phyloP scores from a whole-genome alignment of 2,888 invertebrate species.

The Lepidocyrtoides sp. region DNA sequence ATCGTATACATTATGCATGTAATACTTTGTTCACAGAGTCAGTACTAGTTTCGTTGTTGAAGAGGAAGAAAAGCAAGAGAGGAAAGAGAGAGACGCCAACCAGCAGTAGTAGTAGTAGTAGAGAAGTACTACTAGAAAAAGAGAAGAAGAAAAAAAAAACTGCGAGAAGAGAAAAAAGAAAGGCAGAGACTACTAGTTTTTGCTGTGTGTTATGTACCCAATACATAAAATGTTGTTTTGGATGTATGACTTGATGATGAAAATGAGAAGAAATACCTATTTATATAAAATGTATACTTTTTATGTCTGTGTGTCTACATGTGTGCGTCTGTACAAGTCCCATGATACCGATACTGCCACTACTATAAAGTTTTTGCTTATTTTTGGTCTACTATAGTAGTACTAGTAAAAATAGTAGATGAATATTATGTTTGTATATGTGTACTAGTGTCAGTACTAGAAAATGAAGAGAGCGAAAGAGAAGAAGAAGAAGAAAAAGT shows the following conservation, averaged over 20 bases:
- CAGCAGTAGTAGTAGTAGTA: background rate
- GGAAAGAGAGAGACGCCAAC: conserved; percentile 13
- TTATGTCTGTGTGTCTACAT: conserved; percentile 8
- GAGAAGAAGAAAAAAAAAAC: background rate
- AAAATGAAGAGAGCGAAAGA: conserved; percentile 14
- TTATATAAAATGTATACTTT: conserved; percentile 24
- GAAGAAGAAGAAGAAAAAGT: conserved; percentile 31
- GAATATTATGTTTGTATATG: background rate
- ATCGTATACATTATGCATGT: conserved; percentile 68
- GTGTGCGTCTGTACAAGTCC: conserved; percentile 42
- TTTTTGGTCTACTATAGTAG: conserved; percentile 1
- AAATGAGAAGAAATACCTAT: too few species aligned
- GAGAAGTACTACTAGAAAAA: background rate
- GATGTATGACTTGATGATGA: too few species aligned
- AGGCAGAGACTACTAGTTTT: conserved; percentile 30
- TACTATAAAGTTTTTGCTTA: background rate
- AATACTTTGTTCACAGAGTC: conserved; percentile 56
- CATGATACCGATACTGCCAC: conserved; percentile 54
- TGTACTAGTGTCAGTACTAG: background rate
- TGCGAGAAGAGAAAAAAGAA: background rate
- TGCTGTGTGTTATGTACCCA: background rate
- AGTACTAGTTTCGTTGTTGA: conserved; percentile 39
- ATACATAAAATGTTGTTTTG: conserved; percentile 10
- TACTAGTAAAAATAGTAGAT: background rate
- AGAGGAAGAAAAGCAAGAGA: conserved; percentile 25